Percentiles rank a stretch among this genome's conserved stretches.
These are phyloP conservation scores for Plodia interpunctella DNA, from an alignment of 1,140 invertebrate species.

Conservation along the genomic window DNA sequence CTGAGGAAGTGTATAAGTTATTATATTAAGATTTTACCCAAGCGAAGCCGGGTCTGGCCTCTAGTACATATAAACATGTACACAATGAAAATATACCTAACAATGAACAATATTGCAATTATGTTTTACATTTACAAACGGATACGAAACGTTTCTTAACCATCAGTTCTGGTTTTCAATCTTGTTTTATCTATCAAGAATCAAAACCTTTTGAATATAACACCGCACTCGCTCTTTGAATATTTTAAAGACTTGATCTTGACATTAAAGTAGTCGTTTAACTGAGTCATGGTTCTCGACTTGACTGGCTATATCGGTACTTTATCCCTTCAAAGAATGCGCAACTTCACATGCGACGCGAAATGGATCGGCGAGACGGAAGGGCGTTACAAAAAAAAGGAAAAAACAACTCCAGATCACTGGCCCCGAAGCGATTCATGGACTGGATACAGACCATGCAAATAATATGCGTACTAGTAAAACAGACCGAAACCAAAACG, in stretches of 20 bases:
- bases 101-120: not conserved
- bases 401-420: not conserved
- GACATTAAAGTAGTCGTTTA: not conserved
- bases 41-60: no score
- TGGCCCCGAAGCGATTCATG: not conserved
- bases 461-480: not conserved
- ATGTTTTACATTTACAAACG: not conserved
- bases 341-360: not conserved
- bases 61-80: no score
- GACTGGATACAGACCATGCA: not conserved
- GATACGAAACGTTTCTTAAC: not conserved
- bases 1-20: no score
- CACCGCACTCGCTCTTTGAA: not conserved
- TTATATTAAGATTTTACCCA: no score
- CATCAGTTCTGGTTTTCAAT: constrained; percentile 1
- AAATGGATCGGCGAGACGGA: not conserved
- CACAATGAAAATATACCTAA: no score
- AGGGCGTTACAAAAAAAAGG: not conserved
- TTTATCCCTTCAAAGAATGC: no score
- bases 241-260: not conserved
- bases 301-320: no score
- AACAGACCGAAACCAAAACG: no score
- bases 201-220: not conserved
- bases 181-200: not conserved
- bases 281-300: not conserved